phyloP scores from a whole-genome alignment of 2,888 invertebrate genomes.

The Pammene fasciana region DNA sequence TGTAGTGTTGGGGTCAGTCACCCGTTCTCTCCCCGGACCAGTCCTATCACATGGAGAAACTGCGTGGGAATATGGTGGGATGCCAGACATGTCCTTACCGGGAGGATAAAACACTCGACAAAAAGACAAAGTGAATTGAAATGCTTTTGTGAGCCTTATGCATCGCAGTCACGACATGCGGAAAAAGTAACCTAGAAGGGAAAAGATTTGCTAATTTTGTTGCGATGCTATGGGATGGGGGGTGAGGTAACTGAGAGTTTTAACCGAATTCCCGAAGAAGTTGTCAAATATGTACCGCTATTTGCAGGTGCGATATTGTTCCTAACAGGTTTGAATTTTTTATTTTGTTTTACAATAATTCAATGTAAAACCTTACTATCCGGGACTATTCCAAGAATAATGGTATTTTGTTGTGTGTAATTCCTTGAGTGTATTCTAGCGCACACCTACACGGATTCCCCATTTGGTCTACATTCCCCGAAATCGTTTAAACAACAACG shows the following conservation, averaged over 20 bases:
- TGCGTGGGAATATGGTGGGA: conserved; percentile 78
- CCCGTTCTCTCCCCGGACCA: conserved; percentile 78
- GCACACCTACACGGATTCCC: too few species aligned
- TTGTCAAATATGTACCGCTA: too few species aligned
- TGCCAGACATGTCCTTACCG: conserved; percentile 62
- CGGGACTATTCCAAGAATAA: too few species aligned
- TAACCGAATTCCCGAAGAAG: neutral
- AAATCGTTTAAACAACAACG: too few species aligned
- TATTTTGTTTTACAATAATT: too few species aligned
- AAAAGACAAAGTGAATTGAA: conserved; percentile 48
- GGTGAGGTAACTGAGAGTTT: neutral
- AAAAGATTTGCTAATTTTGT: conserved; percentile 34
- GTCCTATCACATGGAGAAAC: conserved; percentile 79
- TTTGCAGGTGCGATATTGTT: too few species aligned
- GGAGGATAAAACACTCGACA: conserved; percentile 54
- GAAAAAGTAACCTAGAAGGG: conserved; percentile 42
- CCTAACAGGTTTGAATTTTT: too few species aligned
- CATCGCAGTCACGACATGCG: conserved; percentile 44
- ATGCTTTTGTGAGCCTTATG: conserved; percentile 30
- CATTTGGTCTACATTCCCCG: too few species aligned
- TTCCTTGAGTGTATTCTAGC: too few species aligned
- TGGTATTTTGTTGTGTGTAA: too few species aligned
- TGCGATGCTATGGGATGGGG: neutral
- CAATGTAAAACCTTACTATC: too few species aligned
- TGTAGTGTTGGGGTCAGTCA: conserved; percentile 79